phyloP scores from a whole-genome alignment of 2,888 invertebrate genomes.

The Epistrophella euchroma region DNA sequence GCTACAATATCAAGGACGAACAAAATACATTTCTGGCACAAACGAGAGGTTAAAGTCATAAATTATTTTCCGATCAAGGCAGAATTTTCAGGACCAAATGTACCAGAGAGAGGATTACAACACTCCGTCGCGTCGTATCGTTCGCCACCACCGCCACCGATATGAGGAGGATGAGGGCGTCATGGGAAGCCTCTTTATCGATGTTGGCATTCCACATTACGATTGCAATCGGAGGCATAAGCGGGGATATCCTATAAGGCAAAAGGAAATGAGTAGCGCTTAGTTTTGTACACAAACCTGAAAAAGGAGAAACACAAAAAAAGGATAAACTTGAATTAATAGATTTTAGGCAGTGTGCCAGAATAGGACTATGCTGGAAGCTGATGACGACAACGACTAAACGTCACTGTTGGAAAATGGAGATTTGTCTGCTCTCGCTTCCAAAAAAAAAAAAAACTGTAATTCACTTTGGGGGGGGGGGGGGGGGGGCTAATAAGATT shows the following conservation, averaged over 20 bases:
- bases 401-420: conserved; percentile 41
- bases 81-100: conserved; percentile 27
- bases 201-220: conserved; percentile 46
- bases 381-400: conserved; percentile 30
- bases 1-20: conserved; percentile 61
- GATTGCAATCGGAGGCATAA: conserved; percentile 51
- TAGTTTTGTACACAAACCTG: conserved; percentile 30
- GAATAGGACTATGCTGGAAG: conserved; percentile 22
- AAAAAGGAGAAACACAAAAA: conserved; percentile 16
- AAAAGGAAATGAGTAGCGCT: conserved; percentile 33
- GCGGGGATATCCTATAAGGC: conserved; percentile 1
- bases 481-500: conserved; percentile 77
- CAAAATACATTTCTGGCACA: conserved; percentile 43
- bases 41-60: conserved; percentile 61
- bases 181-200: conserved; percentile 30
- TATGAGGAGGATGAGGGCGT: not conserved
- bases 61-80: conserved; percentile 75
- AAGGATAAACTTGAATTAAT: conserved; percentile 66
- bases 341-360: conserved; percentile 73
- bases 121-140: conserved; percentile 11
- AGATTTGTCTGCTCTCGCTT: conserved; percentile 63
- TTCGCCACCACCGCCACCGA: not conserved
- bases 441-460: too few species aligned
- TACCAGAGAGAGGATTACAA: conserved; percentile 46
- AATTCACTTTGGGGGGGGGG: too few species aligned